Evolutionary conservation across 2,797 vertebrate genomes (phyloP).

Genomic region (Onychomys torridus): DNA sequence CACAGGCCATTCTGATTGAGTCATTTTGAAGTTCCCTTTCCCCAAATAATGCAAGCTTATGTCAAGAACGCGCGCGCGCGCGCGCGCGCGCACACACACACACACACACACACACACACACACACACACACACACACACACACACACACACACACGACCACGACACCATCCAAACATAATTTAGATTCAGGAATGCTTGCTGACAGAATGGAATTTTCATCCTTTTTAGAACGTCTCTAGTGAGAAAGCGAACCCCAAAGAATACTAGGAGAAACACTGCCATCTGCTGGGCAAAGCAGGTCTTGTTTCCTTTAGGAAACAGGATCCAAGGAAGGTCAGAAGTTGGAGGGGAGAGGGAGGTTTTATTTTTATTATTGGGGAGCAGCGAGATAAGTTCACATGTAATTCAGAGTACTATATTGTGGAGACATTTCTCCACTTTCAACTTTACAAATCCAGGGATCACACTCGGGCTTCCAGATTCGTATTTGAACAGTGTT

Average conservation of each 20-base stretch:
- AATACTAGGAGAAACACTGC: constrained; percentile 69
- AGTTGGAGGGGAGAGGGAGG: background rate
- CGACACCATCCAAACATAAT: constrained; percentile 38
- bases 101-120: too few relatives aligned
- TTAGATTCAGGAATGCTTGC: constrained; percentile 15
- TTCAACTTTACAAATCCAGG: background rate
- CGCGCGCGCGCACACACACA: too few relatives aligned
- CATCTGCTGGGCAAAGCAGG: constrained; percentile 67
- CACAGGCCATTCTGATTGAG: background rate
- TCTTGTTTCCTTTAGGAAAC: background rate
- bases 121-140: too few relatives aligned
- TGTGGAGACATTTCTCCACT: background rate
- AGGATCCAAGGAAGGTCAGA: background rate
- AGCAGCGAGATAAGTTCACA: rapidly evolving
- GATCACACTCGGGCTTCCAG: background rate
- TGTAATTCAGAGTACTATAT: background rate
- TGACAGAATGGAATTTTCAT: constrained; percentile 53
- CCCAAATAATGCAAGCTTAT: background rate
- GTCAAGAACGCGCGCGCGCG: too few relatives aligned
- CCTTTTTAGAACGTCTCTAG: constrained; percentile 12
- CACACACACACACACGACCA: background rate
- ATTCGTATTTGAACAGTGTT: background rate
- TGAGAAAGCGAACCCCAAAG: background rate
- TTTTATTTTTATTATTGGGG: too few relatives aligned
- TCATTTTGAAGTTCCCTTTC: background rate